Evolutionary conservation across 1,140 invertebrate genomes (phyloP).

Genomic region (Drosophila ironensis): DNA sequence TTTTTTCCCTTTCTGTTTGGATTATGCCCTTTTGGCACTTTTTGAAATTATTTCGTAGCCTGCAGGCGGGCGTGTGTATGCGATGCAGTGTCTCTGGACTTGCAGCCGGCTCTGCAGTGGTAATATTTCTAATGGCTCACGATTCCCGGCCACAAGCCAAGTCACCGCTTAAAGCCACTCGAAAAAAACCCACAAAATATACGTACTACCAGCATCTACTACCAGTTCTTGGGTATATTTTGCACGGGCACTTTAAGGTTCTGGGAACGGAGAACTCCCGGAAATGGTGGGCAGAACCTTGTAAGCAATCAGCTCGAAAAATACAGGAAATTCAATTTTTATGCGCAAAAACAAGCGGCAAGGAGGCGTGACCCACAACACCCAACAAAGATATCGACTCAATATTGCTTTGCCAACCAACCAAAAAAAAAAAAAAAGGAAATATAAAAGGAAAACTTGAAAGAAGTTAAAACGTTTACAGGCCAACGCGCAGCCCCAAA

Average conservation of each 20-base stretch:
- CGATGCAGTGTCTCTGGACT: conserved; percentile 28
- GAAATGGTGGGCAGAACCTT: conserved; percentile 52
- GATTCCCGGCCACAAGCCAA: neutral
- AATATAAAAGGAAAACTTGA: conserved; percentile 39
- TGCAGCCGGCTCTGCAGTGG: conserved; percentile 49
- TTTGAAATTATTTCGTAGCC: conserved; percentile 72
- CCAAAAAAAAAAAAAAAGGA: neutral
- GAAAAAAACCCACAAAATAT: neutral
- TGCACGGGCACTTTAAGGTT: conserved; percentile 24
- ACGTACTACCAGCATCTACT: no score
- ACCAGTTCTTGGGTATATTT: no score
- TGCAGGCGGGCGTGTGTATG: conserved; percentile 29
- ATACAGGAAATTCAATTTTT: conserved; percentile 74
- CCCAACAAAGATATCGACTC: conserved; percentile 37
- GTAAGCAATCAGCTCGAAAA: conserved; percentile 64
- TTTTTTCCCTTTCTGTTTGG: conserved; percentile 20
- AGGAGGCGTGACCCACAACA: conserved; percentile 32
- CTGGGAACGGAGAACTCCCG: conserved; percentile 21
- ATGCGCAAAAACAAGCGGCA: conserved; percentile 47
- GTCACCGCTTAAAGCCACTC: conserved; percentile 6
- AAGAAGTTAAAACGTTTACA: conserved; percentile 69
- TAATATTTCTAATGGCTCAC: conserved; percentile 63
- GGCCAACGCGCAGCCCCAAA: conserved; percentile 54
- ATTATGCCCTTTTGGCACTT: conserved; percentile 78
- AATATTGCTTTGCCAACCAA: conserved; percentile 41